phyloP scores from a whole-genome alignment of 2,888 invertebrate genomes.

The Lumbricus terrestris region DNA sequence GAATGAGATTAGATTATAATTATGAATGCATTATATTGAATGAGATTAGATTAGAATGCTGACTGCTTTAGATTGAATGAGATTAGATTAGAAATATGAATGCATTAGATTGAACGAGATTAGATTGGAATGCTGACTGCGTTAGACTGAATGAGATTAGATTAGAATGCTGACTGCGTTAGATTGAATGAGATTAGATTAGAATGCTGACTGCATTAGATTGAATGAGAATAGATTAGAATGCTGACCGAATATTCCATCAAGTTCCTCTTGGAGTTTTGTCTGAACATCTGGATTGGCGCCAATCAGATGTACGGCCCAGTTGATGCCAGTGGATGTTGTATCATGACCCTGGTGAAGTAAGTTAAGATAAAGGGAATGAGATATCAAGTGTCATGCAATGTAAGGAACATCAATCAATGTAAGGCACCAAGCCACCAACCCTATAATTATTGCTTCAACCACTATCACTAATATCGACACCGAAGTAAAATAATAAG shows the following conservation, averaged over 20 bases:
- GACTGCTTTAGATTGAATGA: no score
- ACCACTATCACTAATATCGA: background rate
- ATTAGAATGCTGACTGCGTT: no score
- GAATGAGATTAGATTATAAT: no score
- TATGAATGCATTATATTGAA: no score
- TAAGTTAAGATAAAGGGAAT: background rate
- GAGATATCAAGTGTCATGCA: background rate
- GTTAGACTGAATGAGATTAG: background rate
- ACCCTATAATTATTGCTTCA: background rate
- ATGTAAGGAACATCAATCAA: background rate
- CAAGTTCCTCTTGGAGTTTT: conserved; percentile 62
- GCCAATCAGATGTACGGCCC: conserved; percentile 79
- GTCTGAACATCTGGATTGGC: conserved; percentile 76
- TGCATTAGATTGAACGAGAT: no score
- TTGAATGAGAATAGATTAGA: background rate
- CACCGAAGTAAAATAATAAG: no score
- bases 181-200: background rate
- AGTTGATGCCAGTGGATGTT: conserved; percentile 82
- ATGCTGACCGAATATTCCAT: conserved; percentile 59
- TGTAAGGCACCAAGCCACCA: no score
- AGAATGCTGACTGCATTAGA: background rate
- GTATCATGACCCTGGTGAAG: conserved; percentile 76
- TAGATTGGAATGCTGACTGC: no score
- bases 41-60: no score
- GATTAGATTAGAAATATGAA: no score